These are phyloP conservation scores for Antedon mediterranea DNA, from an alignment of 53 echinoderm and acorn worm species.

Conservation along the genomic window DNA sequence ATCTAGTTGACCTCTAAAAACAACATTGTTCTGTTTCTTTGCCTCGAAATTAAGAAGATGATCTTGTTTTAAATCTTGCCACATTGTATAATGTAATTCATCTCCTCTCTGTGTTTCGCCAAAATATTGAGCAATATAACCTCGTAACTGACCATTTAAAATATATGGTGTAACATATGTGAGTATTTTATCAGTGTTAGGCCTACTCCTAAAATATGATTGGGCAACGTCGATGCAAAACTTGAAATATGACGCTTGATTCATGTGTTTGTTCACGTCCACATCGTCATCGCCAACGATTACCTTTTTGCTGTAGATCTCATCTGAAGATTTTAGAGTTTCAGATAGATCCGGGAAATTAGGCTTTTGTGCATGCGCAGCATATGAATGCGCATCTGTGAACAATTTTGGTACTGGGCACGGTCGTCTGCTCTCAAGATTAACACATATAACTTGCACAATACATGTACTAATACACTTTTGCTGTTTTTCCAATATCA, in stretches of 20 bases:
- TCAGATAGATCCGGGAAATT: not conserved
- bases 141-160: no score
- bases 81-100: no score
- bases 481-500: not conserved
- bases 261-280: not conserved
- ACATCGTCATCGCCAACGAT: not conserved
- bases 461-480: not conserved
- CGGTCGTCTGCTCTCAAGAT: not conserved
- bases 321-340: not conserved
- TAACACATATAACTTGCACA: not conserved
- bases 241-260: not conserved
- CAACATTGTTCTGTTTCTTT: no score
- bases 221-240: no score
- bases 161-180: no score
- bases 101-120: no score
- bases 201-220: no score
- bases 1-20: no score
- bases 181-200: no score
- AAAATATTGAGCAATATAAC: no score
- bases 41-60: no score
- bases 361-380: not conserved
- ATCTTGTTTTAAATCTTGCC: no score
- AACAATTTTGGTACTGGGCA: not conserved
- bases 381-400: not conserved
- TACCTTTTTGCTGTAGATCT: not conserved